phyloP scores from a whole-genome alignment of 1,140 invertebrate genomes.

The Solenopsis fugax region DNA sequence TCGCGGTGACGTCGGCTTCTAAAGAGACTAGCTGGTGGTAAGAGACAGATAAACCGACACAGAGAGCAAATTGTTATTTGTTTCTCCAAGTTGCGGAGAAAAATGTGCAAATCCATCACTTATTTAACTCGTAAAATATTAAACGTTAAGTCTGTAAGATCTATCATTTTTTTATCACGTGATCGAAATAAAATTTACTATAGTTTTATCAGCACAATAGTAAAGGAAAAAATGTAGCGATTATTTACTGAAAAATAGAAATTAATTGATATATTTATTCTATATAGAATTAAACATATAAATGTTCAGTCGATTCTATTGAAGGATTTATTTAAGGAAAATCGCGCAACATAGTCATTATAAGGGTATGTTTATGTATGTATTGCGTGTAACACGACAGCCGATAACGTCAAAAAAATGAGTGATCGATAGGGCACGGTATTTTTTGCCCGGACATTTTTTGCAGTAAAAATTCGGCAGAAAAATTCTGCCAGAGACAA shows the following conservation, averaged over 20 bases:
- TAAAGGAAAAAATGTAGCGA: not conserved
- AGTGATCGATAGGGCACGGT: conserved; percentile 44
- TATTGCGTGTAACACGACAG: conserved; percentile 33
- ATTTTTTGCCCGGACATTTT: conserved; percentile 10
- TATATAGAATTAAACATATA: conserved; percentile 5
- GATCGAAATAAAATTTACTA: not conserved
- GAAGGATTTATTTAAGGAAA: conserved; percentile 26
- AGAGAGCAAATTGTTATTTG: conserved; percentile 30
- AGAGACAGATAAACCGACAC: conserved; percentile 17
- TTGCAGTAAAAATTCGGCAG: conserved; percentile 37
- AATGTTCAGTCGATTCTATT: not conserved
- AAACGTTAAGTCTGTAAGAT: not conserved
- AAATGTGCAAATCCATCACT: not conserved
- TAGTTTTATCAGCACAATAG: not conserved
- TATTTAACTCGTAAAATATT: conserved; percentile 16
- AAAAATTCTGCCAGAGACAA: conserved; percentile 26
- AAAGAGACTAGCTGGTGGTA: conserved; percentile 10
- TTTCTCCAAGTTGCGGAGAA: not conserved
- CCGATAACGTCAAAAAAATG: conserved; percentile 53
- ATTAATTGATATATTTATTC: not conserved
- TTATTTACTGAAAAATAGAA: not conserved
- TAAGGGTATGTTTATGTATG: conserved; percentile 34
- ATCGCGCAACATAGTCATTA: conserved; percentile 29
- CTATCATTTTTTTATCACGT: not conserved
- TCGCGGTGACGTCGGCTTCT: conserved; percentile 14